Base-by-base conservation (phyloP, 2,113 vertebrate genomes). In the Apaloderma vittatum region DNA sequence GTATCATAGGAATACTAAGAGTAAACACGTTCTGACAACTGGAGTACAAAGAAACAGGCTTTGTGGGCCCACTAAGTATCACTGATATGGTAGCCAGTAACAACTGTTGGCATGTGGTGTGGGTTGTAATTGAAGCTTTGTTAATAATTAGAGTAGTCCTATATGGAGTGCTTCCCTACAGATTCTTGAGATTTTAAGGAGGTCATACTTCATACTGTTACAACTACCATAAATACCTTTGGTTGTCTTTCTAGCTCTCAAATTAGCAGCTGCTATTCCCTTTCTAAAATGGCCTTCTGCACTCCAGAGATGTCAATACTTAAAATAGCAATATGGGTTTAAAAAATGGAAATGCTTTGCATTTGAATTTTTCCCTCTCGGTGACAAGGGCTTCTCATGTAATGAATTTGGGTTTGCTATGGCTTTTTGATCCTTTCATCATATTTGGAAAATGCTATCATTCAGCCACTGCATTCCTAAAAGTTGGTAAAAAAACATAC, bases 231-330 rank as follows among this genome's bases (percentile, higher is more conserved):
- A 96, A 97, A 96, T 96, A 94, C 81, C 62, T 96, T 74, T 66
- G 59, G 46, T 73, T 90, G 86, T 58, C 84, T 82, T 93, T 65
- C 87, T 77, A 84, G 65, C 58, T 79, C 72, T 93, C 74, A 90
- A 88, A 93, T 96, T 93, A 94, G 81, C 96, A 97, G 86, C 96
- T 97, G 96, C 63, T 94, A 76, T 91, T 93, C 81, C 73, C 68
- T 93, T 95, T 94, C 88, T 94, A 65, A 90, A 85, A 78, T 86
- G 29, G 94, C 68, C 68, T 96, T 95, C 76, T 78, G 30, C 21
- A 32, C 68, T 92, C 32, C 62, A 86, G 45, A 93, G 79, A 96
- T 85, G 26, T 32, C 77, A 91, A 29, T 23, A 65, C 71, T 94
- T 74, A 65, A 74, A 97, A 90, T 85, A 97, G 94, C 16, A 66